Evolutionary conservation across 2,888 invertebrate genomes (phyloP), one percentile per base, ranked within the genome.

Genomic region (Eupsilia transversa): DNA sequence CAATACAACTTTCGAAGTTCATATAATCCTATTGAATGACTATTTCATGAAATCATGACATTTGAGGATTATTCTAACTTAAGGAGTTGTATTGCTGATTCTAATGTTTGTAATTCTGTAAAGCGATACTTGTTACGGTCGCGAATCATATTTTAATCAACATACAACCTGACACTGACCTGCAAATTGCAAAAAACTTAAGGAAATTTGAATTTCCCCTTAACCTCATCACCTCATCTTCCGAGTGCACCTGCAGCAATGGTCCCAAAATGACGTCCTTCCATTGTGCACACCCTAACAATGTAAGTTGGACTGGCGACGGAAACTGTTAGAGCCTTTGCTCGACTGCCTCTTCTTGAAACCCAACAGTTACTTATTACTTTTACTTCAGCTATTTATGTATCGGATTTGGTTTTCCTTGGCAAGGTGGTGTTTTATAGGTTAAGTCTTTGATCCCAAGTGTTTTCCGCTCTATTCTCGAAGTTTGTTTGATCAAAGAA

Each of bases 331-430:
- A 76, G 85, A 74, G 56, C 68, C 80, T 76, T 33, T 38, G 46
- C 56, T 30, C n/a, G n/a, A n/a, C 46, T 49, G 57, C 63, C 65
- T 81, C 69, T 77, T 43, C 43, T 65, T 17, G n/a, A 38, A 61
- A 17, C 64, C 63, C 56, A 65, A 61, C 54, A 64, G 71, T 82
- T 69, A 82, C 74, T 77, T 81, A 81, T 77, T 81, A 75, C 71
- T 81, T 77, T 66, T 59, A 73, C 65, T 80, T 49, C 20, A 41
- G 69, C 77, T 74, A 84, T 82, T 83, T 83, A 83, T 85, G 75
- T 81, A 82, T 82, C 43, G 72, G 71, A 74, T 69, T 60, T 59
- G 30, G 60, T 60, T 72, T 84, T 69, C 38, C 43, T 64, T 60
- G 10, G 35, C 33, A 14, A 60, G 38, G 35, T 71, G 20, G 46